Percentiles rank a stretch among this genome's conserved stretches.
phyloP scores from a whole-genome alignment of 2,797 vertebrate species.

The Sebastes nivosus region DNA sequence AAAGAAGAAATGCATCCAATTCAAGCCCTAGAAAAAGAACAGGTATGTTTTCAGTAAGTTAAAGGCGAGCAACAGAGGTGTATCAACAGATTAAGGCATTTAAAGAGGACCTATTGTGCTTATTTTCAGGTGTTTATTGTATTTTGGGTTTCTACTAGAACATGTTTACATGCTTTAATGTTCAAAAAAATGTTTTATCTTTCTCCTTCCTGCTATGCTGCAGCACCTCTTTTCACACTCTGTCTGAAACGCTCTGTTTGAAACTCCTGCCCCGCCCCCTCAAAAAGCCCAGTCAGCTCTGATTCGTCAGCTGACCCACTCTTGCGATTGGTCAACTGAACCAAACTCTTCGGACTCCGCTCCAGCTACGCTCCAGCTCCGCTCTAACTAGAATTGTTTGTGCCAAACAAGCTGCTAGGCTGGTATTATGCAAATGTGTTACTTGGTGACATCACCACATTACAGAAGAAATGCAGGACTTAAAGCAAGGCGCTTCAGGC shows the following conservation, averaged over 20 bases:
- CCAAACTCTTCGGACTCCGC: not conserved
- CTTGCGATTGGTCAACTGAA: not conserved
- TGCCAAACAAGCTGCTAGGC: no score
- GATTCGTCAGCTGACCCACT: no score
- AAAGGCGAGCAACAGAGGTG: not conserved
- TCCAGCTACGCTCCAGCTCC: not conserved
- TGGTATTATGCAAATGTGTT: not conserved
- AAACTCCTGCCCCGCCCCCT: no score
- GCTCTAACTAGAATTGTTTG: not conserved
- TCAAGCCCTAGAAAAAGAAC: not conserved
- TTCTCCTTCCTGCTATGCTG: no score
- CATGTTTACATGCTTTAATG: not conserved
- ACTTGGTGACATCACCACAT: not conserved
- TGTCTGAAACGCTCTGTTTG: no score
- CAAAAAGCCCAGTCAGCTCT: no score
- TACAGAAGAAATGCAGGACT: not conserved
- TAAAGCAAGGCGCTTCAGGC: not conserved
- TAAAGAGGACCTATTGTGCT: not conserved
- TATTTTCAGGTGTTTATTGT: not conserved
- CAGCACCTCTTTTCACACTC: no score
- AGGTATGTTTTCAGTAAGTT: not conserved
- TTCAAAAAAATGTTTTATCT: not conserved
- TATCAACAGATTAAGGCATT: not conserved
- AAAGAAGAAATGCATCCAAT: not conserved
- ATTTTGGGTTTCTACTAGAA: not conserved